Evolutionary conservation across 2,888 invertebrate genomes (phyloP).

Genomic region (Callyntrura sp.): DNA sequence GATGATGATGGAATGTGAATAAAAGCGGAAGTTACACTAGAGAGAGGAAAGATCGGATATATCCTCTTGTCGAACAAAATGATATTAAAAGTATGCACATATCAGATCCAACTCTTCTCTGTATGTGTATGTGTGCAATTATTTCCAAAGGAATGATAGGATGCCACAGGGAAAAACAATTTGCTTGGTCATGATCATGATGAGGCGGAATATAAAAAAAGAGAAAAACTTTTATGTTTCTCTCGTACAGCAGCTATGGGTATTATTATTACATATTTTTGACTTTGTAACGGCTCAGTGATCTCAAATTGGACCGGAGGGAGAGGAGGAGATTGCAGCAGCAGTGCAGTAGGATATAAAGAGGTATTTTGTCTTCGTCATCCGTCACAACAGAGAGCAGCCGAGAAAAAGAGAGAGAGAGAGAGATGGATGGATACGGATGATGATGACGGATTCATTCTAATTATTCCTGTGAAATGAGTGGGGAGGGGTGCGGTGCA

Average conservation of each 20-base stretch:
- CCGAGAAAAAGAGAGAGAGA: neutral
- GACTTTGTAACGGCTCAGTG: conserved; percentile 65
- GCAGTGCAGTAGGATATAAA: neutral
- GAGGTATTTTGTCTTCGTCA: conserved; percentile 55
- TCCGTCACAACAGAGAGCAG: conserved; percentile 44
- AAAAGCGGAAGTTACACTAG: conserved; percentile 65
- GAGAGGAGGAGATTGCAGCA: too few relatives aligned
- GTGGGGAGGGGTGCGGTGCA: conserved; percentile 17
- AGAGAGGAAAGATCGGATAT: conserved; percentile 3
- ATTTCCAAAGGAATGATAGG: neutral
- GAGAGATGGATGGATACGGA: too few relatives aligned
- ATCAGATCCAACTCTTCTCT: too few relatives aligned
- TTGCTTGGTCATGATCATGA: conserved; percentile 63
- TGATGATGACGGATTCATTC: neutral
- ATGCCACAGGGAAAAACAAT: conserved; percentile 42
- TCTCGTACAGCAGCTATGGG: too few relatives aligned
- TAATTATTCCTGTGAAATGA: conserved; percentile 20
- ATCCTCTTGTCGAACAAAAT: too few relatives aligned
- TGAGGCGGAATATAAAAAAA: neutral
- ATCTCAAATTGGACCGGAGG: conserved; percentile 57
- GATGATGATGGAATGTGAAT: conserved; percentile 10
- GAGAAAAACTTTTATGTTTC: too few relatives aligned
- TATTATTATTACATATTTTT: too few relatives aligned
- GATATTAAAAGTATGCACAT: too few relatives aligned
- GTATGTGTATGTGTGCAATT: conserved; percentile 38